Conservation (phyloP, 2,113 vertebrate genomes). For the Clarias batrachus region DNA sequence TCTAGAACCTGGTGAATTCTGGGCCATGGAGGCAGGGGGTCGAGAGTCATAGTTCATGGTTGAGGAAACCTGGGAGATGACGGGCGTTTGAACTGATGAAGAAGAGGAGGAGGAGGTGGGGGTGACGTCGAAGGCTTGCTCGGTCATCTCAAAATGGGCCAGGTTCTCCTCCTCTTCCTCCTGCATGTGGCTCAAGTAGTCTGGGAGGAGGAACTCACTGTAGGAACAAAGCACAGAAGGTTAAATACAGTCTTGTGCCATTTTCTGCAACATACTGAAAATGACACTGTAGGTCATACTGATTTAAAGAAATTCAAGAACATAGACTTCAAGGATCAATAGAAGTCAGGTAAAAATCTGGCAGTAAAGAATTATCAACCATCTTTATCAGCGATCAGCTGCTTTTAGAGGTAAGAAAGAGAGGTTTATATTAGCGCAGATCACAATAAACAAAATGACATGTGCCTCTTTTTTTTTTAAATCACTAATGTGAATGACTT, state of each 20-base stretch:
- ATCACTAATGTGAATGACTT: not conserved
- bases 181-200: slow-evolving; percentile 60
- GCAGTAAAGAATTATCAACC: not conserved
- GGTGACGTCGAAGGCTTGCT: slow-evolving; percentile 50
- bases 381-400: not conserved
- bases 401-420: not conserved
- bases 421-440: not conserved
- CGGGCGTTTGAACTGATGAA: slow-evolving; percentile 69
- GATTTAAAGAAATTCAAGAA: not conserved
- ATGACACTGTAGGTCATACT: not conserved
- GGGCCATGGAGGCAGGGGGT: slow-evolving; percentile 78
- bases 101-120: slow-evolving; percentile 51
- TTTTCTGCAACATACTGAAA: not conserved
- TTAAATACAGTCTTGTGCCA: not conserved
- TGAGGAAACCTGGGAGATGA: slow-evolving; percentile 91
- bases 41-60: slow-evolving; percentile 88
- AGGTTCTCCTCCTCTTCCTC: slow-evolving; percentile 52
- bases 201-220: slow-evolving; percentile 61
- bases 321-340: not conserved
- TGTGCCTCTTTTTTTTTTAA: not conserved
- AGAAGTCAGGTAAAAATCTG: not conserved
- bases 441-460: not conserved
- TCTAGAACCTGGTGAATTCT: slow-evolving; percentile 76
- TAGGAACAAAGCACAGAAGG: slow-evolving; percentile 1
- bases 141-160: slow-evolving; percentile 55